Evolutionary conservation across 2,888 invertebrate species (phyloP).

Genomic region (Harmothoe impar): DNA sequence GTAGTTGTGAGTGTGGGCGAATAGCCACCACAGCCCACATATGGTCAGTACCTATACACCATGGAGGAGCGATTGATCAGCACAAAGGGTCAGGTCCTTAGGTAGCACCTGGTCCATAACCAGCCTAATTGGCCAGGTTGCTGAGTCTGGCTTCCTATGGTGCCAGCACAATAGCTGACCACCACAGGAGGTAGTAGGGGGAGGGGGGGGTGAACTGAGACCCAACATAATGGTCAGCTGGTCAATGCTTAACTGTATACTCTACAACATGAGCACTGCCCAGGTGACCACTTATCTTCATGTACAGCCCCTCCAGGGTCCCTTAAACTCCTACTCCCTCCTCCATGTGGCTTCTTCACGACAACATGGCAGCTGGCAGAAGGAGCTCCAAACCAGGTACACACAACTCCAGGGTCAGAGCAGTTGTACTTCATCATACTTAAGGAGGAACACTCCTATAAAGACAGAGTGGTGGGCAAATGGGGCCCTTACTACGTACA

Average conservation of each 20-base stretch:
- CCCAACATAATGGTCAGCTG: background rate
- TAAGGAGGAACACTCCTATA: background rate
- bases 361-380: background rate
- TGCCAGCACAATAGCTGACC: constrained; percentile 11
- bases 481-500: background rate
- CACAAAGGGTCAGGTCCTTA: background rate
- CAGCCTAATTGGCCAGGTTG: constrained; percentile 19
- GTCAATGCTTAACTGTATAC: background rate
- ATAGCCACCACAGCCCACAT: background rate
- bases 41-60: background rate
- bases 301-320: background rate
- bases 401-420: background rate
- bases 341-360: background rate
- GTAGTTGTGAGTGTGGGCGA: background rate
- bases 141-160: background rate
- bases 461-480: background rate
- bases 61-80: background rate
- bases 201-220: background rate
- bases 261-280: background rate
- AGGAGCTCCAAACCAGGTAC: background rate
- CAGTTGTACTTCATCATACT: background rate
- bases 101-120: constrained; percentile 2
- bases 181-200: background rate
- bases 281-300: background rate
- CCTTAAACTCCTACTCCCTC: background rate